Conservation (phyloP, 30 jellyfish, hydroid and myxozoan genomes). For the Rhopilema esculentum region DNA sequence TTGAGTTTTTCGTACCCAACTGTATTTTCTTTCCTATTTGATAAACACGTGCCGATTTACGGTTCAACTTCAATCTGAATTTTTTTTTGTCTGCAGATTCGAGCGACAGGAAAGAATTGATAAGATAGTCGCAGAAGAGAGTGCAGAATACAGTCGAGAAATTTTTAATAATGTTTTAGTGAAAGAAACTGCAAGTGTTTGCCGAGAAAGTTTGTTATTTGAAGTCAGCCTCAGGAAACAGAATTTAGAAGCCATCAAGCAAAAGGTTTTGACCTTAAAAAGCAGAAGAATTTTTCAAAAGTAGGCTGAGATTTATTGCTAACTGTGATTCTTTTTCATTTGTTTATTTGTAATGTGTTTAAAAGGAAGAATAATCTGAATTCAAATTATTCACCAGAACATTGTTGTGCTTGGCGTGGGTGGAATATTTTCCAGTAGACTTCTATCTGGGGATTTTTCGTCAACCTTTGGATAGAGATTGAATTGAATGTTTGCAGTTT, state of each 20-base stretch:
- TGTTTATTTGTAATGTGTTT: not conserved
- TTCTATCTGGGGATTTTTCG: too few relatives aligned
- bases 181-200: slow-evolving; percentile 14
- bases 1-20: too few relatives aligned
- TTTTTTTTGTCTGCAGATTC: slow-evolving; percentile 10
- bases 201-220: slow-evolving; percentile 8
- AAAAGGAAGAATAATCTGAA: not conserved
- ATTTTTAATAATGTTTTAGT: slow-evolving; percentile 1
- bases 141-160: slow-evolving; percentile 26
- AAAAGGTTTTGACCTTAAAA: not conserved
- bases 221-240: slow-evolving; percentile 41
- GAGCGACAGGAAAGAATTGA: slow-evolving; percentile 10
- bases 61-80: not conserved
- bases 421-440: too few relatives aligned
- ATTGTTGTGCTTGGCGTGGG: too few relatives aligned
- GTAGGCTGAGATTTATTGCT: not conserved
- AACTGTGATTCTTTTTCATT: not conserved
- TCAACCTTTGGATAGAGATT: too few relatives aligned
- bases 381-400: too few relatives aligned
- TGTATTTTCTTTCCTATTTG: too few relatives aligned
- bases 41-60: too few relatives aligned
- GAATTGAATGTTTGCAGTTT: too few relatives aligned
- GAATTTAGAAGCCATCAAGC: slow-evolving; percentile 18
- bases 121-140: not conserved
- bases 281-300: slow-evolving; percentile 20